Percentiles rank a stretch among this genome's conserved stretches.
Evolutionary conservation across 2,797 vertebrate genomes (phyloP).

Genomic region (Gymnocypris eckloni): DNA sequence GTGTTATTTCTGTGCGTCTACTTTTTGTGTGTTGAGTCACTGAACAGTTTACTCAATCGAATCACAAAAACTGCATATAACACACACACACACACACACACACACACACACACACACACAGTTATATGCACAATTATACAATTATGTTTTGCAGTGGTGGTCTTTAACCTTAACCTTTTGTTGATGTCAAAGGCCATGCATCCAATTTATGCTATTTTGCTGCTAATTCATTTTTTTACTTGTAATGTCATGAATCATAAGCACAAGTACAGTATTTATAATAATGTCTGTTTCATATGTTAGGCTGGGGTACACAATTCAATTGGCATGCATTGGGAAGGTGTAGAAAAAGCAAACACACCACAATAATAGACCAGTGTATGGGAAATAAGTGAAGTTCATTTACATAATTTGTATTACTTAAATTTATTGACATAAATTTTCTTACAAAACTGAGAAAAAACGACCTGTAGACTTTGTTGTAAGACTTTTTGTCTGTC

Average conservation of each 20-base stretch:
- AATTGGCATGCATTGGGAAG: no score
- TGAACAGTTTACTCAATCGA: background rate
- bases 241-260: background rate
- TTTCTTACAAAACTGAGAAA: no score
- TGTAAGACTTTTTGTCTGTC: no score
- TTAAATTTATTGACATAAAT: no score
- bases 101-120: background rate
- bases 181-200: background rate
- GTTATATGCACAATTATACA: background rate
- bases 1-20: no score
- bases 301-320: no score
- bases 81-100: background rate
- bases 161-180: no score
- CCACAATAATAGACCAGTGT: no score
- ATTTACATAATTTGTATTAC: no score
- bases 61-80: background rate
- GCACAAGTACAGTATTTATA: background rate
- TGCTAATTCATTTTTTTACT: background rate
- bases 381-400: no score
- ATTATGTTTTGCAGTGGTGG: background rate
- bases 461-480: no score
- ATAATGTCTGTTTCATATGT: no score
- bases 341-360: background rate
- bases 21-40: background rate
- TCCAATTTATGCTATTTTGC: background rate